Base-by-base conservation (phyloP, 2,888 invertebrate species). In the Cordylochernes scorpioides region DNA sequence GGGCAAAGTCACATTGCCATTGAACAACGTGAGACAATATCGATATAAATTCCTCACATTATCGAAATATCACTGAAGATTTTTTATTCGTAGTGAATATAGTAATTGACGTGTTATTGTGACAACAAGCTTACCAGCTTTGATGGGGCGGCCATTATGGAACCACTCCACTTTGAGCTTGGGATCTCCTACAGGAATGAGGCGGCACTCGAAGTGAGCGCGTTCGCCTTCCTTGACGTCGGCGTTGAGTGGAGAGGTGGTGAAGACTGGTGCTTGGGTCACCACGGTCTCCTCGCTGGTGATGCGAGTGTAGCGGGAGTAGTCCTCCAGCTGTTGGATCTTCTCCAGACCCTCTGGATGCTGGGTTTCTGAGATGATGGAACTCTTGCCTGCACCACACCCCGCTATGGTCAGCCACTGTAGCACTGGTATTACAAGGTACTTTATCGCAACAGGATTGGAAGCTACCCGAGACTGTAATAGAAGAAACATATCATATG, bases 121-220 rank as follows among this genome's bases (percentile, higher is more conserved):
- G 19, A 9, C n/a, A n/a, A 12, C 8, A 9, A 4, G 1, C 13
- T 8, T 27, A 33, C 36, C 86, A 38, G 78, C 77, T 54, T 82
- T 80, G 1, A 42, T 61, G 1, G 82, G 75, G 41, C 65, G 63
- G 45, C 77, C 78, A 48, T 88, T 84, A 47, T 82, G 77, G 58
- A 74, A 82, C 86, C 88, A 88, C 55, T 84, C 80, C 1, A 88
- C 80, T 51, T 73, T 75, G 71, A 88, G 70, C 3, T 77, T 74
- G 2, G 77, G 62, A 55, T 88, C 88, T 6, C 80, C 84, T 10
- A 84, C 82, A 4, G 88, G 88, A 44, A 86, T 86, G 34, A 88
- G 57, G 28, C 84, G 68, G 44, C 80, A 80, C 54, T 88, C 88
- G 46, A 88, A 82, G 49, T 88, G 88, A 29, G 84, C 82, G 34